These are phyloP conservation scores for Eubasilissa splendida DNA, from an alignment of 2,888 invertebrate genomes.

Conservation along the genomic window DNA sequence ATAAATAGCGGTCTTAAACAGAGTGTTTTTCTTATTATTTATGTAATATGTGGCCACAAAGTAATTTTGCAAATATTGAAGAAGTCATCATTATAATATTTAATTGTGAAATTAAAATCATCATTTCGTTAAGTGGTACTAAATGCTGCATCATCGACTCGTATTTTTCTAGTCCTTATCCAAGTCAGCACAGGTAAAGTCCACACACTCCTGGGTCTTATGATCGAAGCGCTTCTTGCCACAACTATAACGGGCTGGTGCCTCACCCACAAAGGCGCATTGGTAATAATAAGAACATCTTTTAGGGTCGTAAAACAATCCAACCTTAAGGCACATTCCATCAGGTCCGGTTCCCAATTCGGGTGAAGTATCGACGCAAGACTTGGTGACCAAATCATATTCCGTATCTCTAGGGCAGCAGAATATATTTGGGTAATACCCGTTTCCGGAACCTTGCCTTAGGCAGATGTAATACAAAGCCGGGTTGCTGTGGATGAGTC, in stretches of 20 bases:
- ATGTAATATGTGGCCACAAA: too few species aligned
- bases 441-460: background rate
- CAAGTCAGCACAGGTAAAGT: conserved; percentile 11
- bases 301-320: conserved; percentile 5
- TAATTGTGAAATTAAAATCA: too few species aligned
- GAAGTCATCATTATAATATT: too few species aligned
- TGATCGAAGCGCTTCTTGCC: background rate
- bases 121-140: too few species aligned
- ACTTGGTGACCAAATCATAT: background rate
- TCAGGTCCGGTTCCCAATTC: background rate
- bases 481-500: conserved; percentile 4
- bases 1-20: too few species aligned
- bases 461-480: conserved; percentile 32
- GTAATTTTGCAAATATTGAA: too few species aligned
- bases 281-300: conserved; percentile 17
- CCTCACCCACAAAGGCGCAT: conserved; percentile 13
- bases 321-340: conserved; percentile 7
- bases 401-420: background rate
- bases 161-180: too few species aligned
- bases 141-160: too few species aligned
- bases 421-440: conserved; percentile 33
- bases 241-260: background rate
- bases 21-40: too few species aligned
- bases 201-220: background rate
- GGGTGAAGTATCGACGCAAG: conserved; percentile 15